Evolutionary conservation across 1,140 invertebrate genomes (phyloP).

Genomic region (Brevipalpus yothersi): DNA sequence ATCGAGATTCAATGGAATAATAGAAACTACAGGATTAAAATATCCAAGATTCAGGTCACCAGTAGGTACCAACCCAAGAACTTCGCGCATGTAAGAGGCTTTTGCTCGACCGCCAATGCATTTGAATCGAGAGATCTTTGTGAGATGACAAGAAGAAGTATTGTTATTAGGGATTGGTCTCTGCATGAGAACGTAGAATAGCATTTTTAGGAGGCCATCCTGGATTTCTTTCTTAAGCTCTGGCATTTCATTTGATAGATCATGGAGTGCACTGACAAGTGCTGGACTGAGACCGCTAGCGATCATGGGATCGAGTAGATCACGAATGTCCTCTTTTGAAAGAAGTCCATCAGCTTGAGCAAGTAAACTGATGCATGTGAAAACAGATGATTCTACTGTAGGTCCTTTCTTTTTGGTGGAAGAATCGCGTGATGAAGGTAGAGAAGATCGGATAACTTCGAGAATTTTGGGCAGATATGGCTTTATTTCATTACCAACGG

Average conservation of each 20-base stretch:
- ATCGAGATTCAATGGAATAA: too few relatives aligned
- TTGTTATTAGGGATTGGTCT: too few relatives aligned
- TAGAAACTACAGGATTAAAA: too few relatives aligned
- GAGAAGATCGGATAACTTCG: slow-evolving; percentile 48
- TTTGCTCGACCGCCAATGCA: too few relatives aligned
- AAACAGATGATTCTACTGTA: slow-evolving; percentile 53
- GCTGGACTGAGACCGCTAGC: slow-evolving; percentile 61
- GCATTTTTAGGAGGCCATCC: slow-evolving; percentile 61
- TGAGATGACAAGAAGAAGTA: too few relatives aligned
- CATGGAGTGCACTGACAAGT: slow-evolving; percentile 64
- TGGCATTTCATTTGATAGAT: slow-evolving; percentile 66
- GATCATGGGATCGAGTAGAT: slow-evolving; percentile 66
- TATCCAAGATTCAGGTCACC: too few relatives aligned
- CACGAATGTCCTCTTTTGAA: slow-evolving; percentile 44
- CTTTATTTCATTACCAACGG: slow-evolving; percentile 57
- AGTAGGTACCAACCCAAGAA: too few relatives aligned
- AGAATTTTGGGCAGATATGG: slow-evolving; percentile 56
- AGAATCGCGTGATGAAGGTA: slow-evolving; percentile 34
- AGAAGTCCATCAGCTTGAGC: slow-evolving; percentile 53
- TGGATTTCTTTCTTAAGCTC: slow-evolving; percentile 67
- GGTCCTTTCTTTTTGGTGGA: slow-evolving; percentile 24
- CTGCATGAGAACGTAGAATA: slow-evolving; percentile 68
- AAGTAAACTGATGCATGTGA: slow-evolving; percentile 74
- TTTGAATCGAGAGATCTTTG: too few relatives aligned
- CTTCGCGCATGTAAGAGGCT: too few relatives aligned